These are phyloP conservation scores for Manis crassicaudata DNA, from an alignment of 2,797 vertebrate species.

Conservation along the genomic window DNA sequence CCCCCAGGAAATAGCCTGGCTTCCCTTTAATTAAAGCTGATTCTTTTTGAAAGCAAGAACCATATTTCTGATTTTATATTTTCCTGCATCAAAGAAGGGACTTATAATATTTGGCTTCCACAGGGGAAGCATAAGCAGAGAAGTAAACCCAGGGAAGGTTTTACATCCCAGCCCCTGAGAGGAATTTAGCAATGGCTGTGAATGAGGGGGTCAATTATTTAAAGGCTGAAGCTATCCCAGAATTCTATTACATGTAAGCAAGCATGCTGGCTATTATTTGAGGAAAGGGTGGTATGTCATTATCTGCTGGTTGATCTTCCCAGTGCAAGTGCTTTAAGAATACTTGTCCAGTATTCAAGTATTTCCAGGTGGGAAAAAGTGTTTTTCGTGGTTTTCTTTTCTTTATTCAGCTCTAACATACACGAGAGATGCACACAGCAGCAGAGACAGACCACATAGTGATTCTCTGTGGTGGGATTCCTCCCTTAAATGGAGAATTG, in stretches of 20 bases:
- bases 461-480: fast-evolving
- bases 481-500: background rate
- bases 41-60: conserved; percentile 44
- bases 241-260: background rate
- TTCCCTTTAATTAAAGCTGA: conserved; percentile 63
- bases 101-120: conserved; percentile 6
- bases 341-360: background rate
- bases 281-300: background rate
- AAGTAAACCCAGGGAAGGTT: conserved; percentile 39
- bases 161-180: background rate
- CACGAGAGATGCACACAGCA: background rate
- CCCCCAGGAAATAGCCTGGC: background rate
- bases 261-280: background rate
- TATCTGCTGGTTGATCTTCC: background rate
- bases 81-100: conserved; percentile 37
- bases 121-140: background rate
- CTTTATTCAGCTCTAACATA: background rate
- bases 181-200: background rate
- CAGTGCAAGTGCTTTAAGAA: background rate
- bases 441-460: no score
- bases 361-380: background rate
- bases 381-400: background rate
- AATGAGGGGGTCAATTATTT: background rate
- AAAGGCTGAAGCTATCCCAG: background rate
- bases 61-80: conserved; percentile 59